Conservation (phyloP, 1,140 invertebrate species). For the Caenorhabditis inopinata region DNA sequence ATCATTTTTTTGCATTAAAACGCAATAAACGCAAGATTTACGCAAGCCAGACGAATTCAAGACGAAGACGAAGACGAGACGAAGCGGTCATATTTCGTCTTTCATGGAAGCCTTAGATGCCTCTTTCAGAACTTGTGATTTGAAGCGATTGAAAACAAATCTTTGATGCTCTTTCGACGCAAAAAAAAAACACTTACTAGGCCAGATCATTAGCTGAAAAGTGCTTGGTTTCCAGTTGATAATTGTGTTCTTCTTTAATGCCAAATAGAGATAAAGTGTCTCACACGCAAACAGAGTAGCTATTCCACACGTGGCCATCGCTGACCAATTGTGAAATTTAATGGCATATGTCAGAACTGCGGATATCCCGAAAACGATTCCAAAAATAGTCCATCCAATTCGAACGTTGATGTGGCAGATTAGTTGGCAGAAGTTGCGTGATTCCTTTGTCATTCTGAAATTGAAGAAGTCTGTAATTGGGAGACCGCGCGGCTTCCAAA, state of each 20-base stretch:
- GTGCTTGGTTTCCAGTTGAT: neutral
- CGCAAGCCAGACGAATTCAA: too few species aligned
- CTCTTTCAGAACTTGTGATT: too few species aligned
- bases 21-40: too few species aligned
- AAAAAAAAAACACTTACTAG: neutral
- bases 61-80: too few species aligned
- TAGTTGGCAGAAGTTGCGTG: neutral
- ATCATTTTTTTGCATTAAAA: too few species aligned
- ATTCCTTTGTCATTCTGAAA: constrained; percentile 16
- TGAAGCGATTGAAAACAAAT: too few species aligned
- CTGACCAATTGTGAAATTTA: constrained; percentile 22
- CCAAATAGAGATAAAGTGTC: neutral
- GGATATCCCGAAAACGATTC: constrained; percentile 11
- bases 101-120: too few species aligned
- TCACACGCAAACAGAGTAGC: constrained; percentile 4
- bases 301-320: neutral
- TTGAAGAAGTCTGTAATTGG: neutral
- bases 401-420: constrained; percentile 5
- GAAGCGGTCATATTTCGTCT: too few species aligned
- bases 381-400: constrained; percentile 14
- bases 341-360: constrained; percentile 12
- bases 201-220: constrained; percentile 18
- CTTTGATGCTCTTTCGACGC: too few species aligned
- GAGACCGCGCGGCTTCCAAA: neutral
- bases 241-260: constrained; percentile 15